A percentile compares a stretch with the other conserved stretches of the same genome.
phyloP scores from a whole-genome alignment of 2,888 invertebrate genomes.

The Lycaena phlaeas region DNA sequence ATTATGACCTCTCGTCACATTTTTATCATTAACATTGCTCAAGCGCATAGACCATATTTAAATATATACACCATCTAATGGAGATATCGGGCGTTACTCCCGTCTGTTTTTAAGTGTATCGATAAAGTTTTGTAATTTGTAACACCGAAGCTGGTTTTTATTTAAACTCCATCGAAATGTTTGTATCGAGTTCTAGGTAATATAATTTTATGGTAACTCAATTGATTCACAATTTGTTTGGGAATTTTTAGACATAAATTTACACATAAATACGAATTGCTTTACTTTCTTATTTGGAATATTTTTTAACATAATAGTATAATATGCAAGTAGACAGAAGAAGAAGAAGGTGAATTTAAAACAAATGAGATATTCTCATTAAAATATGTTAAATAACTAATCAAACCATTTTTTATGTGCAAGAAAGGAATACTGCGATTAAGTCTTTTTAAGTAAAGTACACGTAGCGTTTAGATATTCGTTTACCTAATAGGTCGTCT shows the following conservation, averaged over 20 bases:
- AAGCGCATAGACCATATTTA: slow-evolving; percentile 43
- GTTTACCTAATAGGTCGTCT: too few relatives aligned
- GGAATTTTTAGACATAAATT: background rate
- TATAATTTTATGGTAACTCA: background rate
- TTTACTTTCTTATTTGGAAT: background rate
- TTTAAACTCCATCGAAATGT: background rate
- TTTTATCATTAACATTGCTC: slow-evolving; percentile 46
- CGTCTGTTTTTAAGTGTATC: slow-evolving; percentile 46
- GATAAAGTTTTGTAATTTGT: slow-evolving; percentile 33
- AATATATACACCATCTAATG: slow-evolving; percentile 36
- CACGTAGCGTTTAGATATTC: too few relatives aligned
- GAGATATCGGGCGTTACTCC: slow-evolving; percentile 44
- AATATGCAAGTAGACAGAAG: too few relatives aligned
- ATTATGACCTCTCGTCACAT: slow-evolving; percentile 29
- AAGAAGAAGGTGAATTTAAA: too few relatives aligned
- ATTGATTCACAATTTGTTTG: background rate
- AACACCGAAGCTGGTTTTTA: slow-evolving; percentile 3
- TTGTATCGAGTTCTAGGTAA: slow-evolving; percentile 4
- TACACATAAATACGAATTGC: too few relatives aligned
- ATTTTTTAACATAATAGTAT: too few relatives aligned
- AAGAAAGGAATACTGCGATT: too few relatives aligned
- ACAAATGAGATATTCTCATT: too few relatives aligned
- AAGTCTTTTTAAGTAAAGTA: too few relatives aligned
- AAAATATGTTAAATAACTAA: too few relatives aligned
- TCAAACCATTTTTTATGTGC: too few relatives aligned